Evolutionary conservation across 2,797 vertebrate genomes (phyloP).

Genomic region (Lepus townsendii): DNA sequence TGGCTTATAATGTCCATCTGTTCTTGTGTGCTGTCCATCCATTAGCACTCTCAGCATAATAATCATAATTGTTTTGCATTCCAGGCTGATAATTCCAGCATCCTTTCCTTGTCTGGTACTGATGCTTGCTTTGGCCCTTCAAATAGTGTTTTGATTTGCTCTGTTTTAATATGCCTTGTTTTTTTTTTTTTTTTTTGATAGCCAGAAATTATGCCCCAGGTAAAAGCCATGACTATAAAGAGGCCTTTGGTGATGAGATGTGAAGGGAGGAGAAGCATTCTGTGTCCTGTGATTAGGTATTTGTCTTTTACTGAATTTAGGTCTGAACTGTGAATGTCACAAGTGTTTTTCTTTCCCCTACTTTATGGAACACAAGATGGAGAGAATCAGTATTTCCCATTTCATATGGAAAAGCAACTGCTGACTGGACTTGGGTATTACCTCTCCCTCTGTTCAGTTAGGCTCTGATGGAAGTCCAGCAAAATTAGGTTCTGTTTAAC

Average conservation of each 20-base stretch:
- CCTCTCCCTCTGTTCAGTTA: background rate
- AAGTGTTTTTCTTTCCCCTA: background rate
- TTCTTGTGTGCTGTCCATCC: background rate
- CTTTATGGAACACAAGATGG: background rate
- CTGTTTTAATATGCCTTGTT: background rate
- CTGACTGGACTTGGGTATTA: background rate
- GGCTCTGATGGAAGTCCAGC: background rate
- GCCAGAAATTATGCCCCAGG: background rate
- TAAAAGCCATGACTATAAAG: background rate
- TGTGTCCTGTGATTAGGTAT: background rate
- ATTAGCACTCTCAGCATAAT: background rate
- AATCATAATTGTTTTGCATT: conserved; percentile 16
- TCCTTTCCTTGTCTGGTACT: background rate
- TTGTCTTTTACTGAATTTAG: background rate
- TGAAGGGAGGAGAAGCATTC: background rate
- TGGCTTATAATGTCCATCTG: background rate
- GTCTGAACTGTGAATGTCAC: background rate
- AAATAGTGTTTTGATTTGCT: background rate
- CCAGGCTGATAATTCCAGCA: background rate
- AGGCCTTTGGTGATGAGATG: background rate
- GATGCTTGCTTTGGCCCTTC: background rate
- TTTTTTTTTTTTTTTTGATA: background rate
- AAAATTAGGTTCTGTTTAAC: background rate
- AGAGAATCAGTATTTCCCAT: background rate
- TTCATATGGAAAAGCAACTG: background rate